phyloP scores from a whole-genome alignment of 2,888 invertebrate genomes.

The Apodemia mormo region DNA sequence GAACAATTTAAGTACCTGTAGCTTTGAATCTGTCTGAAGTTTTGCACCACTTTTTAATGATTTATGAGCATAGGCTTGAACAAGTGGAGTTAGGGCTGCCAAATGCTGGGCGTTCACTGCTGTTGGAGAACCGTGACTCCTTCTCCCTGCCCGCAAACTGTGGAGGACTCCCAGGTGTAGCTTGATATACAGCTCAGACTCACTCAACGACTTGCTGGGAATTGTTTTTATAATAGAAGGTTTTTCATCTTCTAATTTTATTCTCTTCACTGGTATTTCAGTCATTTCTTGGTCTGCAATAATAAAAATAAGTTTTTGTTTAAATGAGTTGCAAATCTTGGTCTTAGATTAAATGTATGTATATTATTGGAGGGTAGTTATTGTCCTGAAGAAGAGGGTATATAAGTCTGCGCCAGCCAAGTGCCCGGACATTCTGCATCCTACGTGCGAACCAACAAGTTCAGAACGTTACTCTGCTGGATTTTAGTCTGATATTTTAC shows the following conservation, averaged over 20 bases:
- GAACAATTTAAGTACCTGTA: conserved; percentile 53
- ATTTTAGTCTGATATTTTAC: too few relatives aligned
- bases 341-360: too few relatives aligned
- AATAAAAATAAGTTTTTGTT: background rate
- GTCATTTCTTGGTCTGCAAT: conserved; percentile 63
- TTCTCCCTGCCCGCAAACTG: conserved; percentile 81
- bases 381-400: too few relatives aligned
- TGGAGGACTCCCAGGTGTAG: conserved; percentile 86
- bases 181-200: conserved; percentile 81
- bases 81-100: conserved; percentile 66
- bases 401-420: too few relatives aligned
- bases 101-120: conserved; percentile 85
- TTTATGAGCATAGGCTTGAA: conserved; percentile 67
- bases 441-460: too few relatives aligned
- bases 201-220: conserved; percentile 48
- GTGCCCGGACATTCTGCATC: too few relatives aligned
- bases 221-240: conserved; percentile 52
- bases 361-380: too few relatives aligned
- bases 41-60: conserved; percentile 57
- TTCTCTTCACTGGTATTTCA: conserved; percentile 64
- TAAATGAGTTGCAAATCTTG: too few relatives aligned
- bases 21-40: conserved; percentile 59
- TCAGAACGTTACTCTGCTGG: too few relatives aligned
- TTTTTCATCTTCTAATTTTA: conserved; percentile 64
- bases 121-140: conserved; percentile 75